Percentiles rank a stretch among this genome's conserved stretches.
Evolutionary conservation across 2,888 invertebrate genomes (phyloP).

Genomic region (Pelosia muscerda): DNA sequence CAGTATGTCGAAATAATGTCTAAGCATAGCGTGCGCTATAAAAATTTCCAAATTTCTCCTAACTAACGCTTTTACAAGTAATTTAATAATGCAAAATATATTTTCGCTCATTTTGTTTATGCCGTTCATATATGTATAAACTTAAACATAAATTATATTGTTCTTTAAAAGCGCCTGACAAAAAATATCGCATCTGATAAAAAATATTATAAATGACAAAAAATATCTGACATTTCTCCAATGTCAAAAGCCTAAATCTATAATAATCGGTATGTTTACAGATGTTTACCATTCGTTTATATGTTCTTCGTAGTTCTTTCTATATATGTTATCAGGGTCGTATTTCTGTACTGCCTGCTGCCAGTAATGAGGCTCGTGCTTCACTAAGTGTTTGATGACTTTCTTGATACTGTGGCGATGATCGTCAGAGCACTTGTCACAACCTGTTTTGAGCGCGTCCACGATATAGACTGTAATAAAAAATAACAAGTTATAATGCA

Average conservation of each 20-base stretch:
- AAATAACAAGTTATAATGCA: background rate
- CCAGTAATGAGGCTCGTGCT: conserved; percentile 72
- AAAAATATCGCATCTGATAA: conserved; percentile 6
- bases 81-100: background rate
- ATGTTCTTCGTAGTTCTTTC: conserved; percentile 73
- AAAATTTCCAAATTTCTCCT: conserved; percentile 3
- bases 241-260: background rate
- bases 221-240: background rate
- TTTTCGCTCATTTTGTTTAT: background rate
- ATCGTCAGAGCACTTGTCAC: conserved; percentile 69
- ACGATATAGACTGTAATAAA: conserved; percentile 72
- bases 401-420: conserved; percentile 71
- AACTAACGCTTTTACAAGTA: background rate
- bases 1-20: conserved; percentile 33
- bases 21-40: conserved; percentile 10
- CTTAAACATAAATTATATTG: background rate
- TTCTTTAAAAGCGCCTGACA: background rate
- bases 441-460: conserved; percentile 77
- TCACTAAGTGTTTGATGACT: conserved; percentile 74
- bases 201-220: conserved; percentile 7
- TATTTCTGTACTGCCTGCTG: conserved; percentile 72
- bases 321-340: conserved; percentile 71
- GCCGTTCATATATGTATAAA: background rate
- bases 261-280: background rate
- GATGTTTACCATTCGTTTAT: conserved; percentile 42